A percentile compares a stretch with the other conserved stretches of the same genome.
Evolutionary conservation across 1,140 invertebrate genomes (phyloP).

Genomic region (Leguminivora glycinivorella): DNA sequence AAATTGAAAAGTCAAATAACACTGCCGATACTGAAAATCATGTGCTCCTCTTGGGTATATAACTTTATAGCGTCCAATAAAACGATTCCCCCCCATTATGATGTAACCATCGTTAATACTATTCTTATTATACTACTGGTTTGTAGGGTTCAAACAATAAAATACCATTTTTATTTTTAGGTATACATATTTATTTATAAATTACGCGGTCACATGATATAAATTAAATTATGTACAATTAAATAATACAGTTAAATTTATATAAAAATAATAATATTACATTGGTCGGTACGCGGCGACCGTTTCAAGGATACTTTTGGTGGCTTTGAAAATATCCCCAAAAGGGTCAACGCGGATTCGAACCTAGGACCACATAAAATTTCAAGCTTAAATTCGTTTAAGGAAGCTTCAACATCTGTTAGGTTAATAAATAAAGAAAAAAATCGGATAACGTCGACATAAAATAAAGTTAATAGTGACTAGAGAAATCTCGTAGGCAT

Average conservation of each 20-base stretch:
- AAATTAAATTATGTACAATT: constrained; percentile 76
- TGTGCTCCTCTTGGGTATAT: too few species aligned
- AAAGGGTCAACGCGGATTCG: constrained; percentile 38
- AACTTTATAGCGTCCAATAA: not conserved
- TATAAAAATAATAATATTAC: constrained; percentile 75
- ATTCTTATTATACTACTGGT: not conserved
- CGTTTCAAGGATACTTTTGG: constrained; percentile 47
- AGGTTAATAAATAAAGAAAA: constrained; percentile 52
- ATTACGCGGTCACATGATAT: constrained; percentile 74
- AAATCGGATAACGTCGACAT: constrained; percentile 51
- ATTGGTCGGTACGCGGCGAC: constrained; percentile 38
- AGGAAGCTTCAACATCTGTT: constrained; percentile 66
- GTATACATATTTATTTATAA: constrained; percentile 77
- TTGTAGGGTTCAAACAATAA: not conserved
- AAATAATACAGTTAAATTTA: constrained; percentile 73
- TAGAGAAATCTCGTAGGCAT: constrained; percentile 67
- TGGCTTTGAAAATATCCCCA: constrained; percentile 52
- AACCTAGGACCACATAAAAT: constrained; percentile 55
- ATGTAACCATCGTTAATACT: not conserved
- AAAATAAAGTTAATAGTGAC: constrained; percentile 70
- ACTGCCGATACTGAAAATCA: not conserved
- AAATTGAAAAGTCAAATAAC: too few species aligned
- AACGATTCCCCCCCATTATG: not conserved
- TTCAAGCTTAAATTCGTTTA: constrained; percentile 63
- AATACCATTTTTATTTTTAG: constrained; percentile 50